Evolutionary conservation across 2,797 vertebrate genomes (phyloP).

Genomic region (Trachops cirrhosus): DNA sequence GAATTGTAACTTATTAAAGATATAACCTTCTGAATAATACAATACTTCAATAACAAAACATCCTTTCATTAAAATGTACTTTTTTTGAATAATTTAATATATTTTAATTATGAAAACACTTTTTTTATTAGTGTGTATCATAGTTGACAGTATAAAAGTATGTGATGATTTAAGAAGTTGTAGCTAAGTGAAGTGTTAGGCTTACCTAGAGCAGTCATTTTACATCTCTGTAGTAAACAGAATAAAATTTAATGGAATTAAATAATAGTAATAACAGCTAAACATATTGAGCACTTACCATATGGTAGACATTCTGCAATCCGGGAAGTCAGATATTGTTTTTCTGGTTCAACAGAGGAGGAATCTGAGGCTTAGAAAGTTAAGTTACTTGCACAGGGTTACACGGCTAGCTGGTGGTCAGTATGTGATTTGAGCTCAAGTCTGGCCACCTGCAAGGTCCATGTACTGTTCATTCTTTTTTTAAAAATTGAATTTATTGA

Average conservation of each 20-base stretch:
- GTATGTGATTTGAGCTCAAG: not conserved
- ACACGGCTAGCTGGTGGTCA: not conserved
- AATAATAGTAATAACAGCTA: not conserved
- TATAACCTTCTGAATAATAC: not conserved
- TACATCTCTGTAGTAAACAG: not conserved
- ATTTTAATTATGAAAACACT: not conserved
- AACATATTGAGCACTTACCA: not conserved
- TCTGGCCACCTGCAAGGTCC: not conserved
- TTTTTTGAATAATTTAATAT: not conserved
- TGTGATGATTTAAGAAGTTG: not conserved
- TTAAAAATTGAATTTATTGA: not conserved
- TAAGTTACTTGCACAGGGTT: not conserved
- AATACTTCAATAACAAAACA: not conserved
- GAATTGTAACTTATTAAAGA: not conserved
- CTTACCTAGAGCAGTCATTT: not conserved
- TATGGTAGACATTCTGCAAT: not conserved
- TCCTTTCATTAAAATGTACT: not conserved
- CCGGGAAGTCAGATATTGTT: not conserved
- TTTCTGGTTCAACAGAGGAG: not conserved
- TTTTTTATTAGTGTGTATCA: constrained; percentile 3
- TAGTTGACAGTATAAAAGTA: not conserved
- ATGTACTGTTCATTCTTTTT: not conserved
- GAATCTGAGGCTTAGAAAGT: not conserved
- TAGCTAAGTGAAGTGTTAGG: not conserved
- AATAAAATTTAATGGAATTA: not conserved